Base-by-base conservation (phyloP, 53 echinoderm and acorn worm genomes). In the Stichopus horrens region DNA sequence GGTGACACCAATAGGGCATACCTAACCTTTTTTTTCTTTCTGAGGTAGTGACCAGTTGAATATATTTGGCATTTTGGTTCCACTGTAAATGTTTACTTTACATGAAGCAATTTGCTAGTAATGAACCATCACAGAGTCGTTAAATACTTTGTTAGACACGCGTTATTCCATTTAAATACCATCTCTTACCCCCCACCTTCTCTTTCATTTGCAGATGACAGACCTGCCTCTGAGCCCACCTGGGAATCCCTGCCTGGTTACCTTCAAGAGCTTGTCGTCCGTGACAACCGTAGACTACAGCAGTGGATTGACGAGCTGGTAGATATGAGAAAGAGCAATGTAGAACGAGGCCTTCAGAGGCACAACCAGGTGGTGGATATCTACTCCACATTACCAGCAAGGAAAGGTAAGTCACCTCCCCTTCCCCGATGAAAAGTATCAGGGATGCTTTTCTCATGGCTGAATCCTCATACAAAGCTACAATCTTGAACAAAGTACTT, bases 301-400 rank as follows among this genome's bases (percentile, higher is more conserved):
- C 88, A 90, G 5, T 97, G 97, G 97, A 86, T 92, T 53, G 55
- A 83, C 60, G 97, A 97, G 74, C 95, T 97, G 94, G 78, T 83
- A 2, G 76, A 88, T 8, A 97, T 97, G 95, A 86, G 97, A 55
- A 90, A 89, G 8, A 80, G 83, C 59, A 95, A 90, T 86, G 94
- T 96, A 18, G 88, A 93, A 75, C 80, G 55, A 16, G 96, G 96
- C 5, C 88, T 89, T 68, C 88, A 89, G 4, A 93, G 89, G 75
- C 96, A 96, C 60, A 55, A 91, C 5, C 94, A 98, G 76, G 91
- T 98, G 54, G 86, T 89, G 2, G 88, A 89, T 83, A 83, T 96
- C 51, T 95, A 92, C 67, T 60, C 90, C 53, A 74, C 76, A 66
- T 83, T 98, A 16, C 88, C 92, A 5, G 92, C 95, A 11, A 84